These are phyloP conservation scores for Caerostris extrusa DNA, from an alignment of 1,140 invertebrate genomes.

Conservation along the genomic window DNA sequence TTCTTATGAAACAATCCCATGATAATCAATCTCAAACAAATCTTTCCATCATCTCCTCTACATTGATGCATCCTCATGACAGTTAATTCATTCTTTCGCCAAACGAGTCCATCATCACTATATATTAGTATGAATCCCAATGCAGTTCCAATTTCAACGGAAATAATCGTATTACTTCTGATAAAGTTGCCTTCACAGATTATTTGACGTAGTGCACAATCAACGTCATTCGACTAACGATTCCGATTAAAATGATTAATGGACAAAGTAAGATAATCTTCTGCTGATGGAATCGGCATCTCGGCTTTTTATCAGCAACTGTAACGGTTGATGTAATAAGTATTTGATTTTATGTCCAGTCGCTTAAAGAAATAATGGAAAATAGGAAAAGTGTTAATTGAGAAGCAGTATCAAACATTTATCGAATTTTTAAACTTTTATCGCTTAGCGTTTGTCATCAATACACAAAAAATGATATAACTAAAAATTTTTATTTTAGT, in stretches of 20 bases:
- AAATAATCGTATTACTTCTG: background rate
- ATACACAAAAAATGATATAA: no score
- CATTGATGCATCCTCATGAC: background rate
- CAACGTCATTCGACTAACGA: background rate
- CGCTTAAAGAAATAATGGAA: no score
- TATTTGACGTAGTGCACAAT: background rate
- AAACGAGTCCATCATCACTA: background rate
- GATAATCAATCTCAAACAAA: background rate
- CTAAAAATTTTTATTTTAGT: no score
- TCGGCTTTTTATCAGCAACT: background rate
- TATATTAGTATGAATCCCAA: background rate
- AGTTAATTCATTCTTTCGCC: background rate
- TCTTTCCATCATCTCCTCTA: background rate
- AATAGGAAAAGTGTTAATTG: no score
- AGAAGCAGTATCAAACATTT: no score
- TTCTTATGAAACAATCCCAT: no score
- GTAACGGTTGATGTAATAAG: background rate
- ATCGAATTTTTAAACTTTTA: no score
- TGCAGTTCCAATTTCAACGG: background rate
- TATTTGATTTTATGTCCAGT: background rate
- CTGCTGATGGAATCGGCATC: background rate
- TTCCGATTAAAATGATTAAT: slow-evolving; percentile 38
- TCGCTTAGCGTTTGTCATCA: no score
- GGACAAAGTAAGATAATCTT: slow-evolving; percentile 16
- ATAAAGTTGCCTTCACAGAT: background rate